Evolutionary conservation across 2,888 invertebrate species (phyloP).

Genomic region (Silvanus unidentatus): DNA sequence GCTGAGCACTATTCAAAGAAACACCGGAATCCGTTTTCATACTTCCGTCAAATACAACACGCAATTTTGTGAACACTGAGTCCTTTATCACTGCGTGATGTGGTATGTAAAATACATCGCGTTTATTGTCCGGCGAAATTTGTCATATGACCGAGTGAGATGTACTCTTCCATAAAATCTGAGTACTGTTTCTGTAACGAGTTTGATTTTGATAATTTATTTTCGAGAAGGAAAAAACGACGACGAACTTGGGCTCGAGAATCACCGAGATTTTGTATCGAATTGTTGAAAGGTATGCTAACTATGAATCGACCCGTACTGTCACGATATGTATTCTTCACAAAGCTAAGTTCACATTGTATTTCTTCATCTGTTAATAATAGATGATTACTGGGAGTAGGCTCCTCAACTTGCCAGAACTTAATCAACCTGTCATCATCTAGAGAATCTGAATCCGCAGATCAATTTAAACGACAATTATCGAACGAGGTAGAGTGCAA

Average conservation of each 20-base stretch:
- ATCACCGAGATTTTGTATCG: background rate
- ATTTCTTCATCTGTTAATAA: background rate
- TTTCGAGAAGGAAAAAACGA: background rate
- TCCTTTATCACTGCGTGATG: background rate
- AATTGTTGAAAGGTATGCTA: background rate
- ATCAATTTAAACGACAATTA: too few relatives aligned
- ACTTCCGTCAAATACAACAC: conserved; percentile 1
- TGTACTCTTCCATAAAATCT: conserved; percentile 1
- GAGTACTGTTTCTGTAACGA: background rate
- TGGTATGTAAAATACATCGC: background rate
- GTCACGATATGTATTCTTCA: background rate
- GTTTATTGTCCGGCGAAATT: background rate
- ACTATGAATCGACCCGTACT: background rate
- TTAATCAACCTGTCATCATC: too few relatives aligned
- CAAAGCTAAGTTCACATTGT: background rate
- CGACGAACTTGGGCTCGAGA: background rate
- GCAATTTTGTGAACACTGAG: background rate
- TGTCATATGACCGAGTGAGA: background rate
- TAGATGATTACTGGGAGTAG: background rate
- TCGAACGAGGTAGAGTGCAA: too few relatives aligned
- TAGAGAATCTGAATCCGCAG: too few relatives aligned
- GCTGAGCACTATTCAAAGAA: background rate
- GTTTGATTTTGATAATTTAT: background rate
- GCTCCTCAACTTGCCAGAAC: conserved; percentile 1
- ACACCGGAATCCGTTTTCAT: background rate